Evolutionary conservation across 1,140 invertebrate genomes (phyloP), one percentile per base, ranked within the genome.

Genomic region (Tribolium madens): DNA sequence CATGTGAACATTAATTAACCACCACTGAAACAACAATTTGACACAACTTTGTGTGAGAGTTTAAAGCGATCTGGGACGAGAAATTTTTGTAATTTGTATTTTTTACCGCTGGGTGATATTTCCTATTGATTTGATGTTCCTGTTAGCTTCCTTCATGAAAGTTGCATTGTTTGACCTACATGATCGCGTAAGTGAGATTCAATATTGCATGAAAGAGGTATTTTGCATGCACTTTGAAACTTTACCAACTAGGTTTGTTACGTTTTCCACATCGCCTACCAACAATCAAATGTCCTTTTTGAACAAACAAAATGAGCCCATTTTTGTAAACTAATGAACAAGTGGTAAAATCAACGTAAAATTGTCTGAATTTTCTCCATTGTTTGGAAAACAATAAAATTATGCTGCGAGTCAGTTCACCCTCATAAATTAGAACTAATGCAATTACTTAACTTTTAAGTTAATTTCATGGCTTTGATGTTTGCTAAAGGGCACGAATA

Each of bases 391-490:
- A 42, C 36, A 42, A 42, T 42, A 42, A 42, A 36, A 36, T 36
- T 1, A 36, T 2, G 33, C 33, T 3, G 33, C 33, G 33, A 42
- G 36, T n/a, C 36, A 3, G 9, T 42, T 42, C 36, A 42, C 36
- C 36, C 36, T 42, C 36, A 60, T 60, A 60, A 60, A 17, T 60
- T 60, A 17, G n/a, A 69, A 69, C 26, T 69, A 69, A 69, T 69
- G 14, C 36, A 36, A 69, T 69, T 14, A 36, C 31, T 36, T 13
- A 46, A 36, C 10, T 69, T 42, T 33, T 10, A 69, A 33, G 31
- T 69, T 69, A 69, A 69, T 69, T 46, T 33, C 18, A 12, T 15
- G n/a, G 36, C 15, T 69, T 60, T 60, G 53, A 46, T 69, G 13
- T 15, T 36, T n/a, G 26, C 64, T 69, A 69, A 31, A 31, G 26